phyloP scores from a whole-genome alignment of 2,113 vertebrate species.

The Lepidothrix coronata region DNA sequence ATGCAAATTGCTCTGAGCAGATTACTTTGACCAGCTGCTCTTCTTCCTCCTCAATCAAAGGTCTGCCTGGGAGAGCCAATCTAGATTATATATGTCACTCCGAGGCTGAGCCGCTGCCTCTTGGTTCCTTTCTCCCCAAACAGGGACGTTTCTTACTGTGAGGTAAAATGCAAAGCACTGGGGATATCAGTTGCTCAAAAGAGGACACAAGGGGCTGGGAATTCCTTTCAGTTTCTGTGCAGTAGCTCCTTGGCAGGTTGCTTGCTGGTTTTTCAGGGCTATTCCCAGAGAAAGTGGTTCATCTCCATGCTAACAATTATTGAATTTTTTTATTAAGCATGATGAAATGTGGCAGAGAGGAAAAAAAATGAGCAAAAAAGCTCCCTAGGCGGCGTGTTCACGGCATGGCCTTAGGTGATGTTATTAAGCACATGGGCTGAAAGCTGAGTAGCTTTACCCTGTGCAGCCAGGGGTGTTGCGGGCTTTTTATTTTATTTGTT shows the following conservation, averaged over 20 bases:
- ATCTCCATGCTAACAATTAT: background rate
- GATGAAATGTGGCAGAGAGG: background rate
- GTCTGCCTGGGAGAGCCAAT: conserved; percentile 62
- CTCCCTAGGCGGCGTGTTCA: background rate
- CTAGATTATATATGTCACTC: conserved; percentile 60
- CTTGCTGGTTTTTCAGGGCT: background rate
- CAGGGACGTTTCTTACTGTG: background rate
- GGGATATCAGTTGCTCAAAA: background rate
- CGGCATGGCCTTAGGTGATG: conserved; percentile 6
- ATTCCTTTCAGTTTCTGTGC: background rate
- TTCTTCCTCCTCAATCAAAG: conserved; percentile 69
- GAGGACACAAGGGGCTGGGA: background rate
- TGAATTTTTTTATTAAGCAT: conserved; percentile 48
- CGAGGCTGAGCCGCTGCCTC: background rate
- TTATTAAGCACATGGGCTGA: background rate
- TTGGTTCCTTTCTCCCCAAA: background rate
- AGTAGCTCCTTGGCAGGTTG: background rate
- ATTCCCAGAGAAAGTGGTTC: background rate
- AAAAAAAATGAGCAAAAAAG: background rate
- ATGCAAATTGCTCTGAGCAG: conserved; percentile 74
- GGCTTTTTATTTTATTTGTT: background rate
- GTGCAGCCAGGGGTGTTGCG: background rate
- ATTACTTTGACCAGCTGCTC: conserved; percentile 78
- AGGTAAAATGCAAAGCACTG: background rate
- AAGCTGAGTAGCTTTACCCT: conserved; percentile 13